A percentile compares a stretch with the other conserved stretches of the same genome.
Conservation (phyloP, 2,113 vertebrate species). For the Papio anubis region DNA sequence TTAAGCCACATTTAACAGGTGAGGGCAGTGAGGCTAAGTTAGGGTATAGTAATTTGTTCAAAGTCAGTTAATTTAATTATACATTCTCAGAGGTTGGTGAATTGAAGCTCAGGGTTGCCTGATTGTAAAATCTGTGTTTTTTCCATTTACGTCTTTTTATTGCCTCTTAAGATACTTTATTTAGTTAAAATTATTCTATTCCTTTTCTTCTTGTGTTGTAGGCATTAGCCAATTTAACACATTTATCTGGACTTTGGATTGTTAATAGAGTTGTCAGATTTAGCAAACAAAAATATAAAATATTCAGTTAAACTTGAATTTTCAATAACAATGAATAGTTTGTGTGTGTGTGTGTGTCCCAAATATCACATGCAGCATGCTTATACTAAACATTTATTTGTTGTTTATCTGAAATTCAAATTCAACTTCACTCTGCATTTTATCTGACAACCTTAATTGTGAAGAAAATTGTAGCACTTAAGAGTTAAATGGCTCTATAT, state of each 20-base stretch:
- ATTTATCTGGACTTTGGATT: background rate
- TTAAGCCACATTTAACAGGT: background rate
- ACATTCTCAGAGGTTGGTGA: background rate
- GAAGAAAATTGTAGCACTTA: conserved; percentile 45
- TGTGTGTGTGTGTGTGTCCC: background rate
- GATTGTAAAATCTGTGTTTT: background rate
- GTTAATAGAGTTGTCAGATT: background rate
- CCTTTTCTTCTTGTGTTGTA: background rate
- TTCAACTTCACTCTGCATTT: conserved; percentile 32
- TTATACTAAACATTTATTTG: background rate
- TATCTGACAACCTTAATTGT: conserved; percentile 2
- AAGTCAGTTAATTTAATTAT: background rate
- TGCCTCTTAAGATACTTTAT: background rate
- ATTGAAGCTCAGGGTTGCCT: background rate
- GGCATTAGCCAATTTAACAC: background rate
- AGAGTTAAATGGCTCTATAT: background rate
- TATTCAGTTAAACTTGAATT: conserved; percentile 16
- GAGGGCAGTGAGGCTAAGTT: background rate
- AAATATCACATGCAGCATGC: background rate
- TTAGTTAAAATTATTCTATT: background rate
- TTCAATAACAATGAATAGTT: background rate
- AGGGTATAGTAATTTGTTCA: background rate
- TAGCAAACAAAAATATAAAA: background rate
- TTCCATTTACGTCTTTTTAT: background rate
- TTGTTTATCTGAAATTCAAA: conserved; percentile 27